Conservation (phyloP, 2,888 invertebrate species). For the Phyllotreta cruciferae region DNA sequence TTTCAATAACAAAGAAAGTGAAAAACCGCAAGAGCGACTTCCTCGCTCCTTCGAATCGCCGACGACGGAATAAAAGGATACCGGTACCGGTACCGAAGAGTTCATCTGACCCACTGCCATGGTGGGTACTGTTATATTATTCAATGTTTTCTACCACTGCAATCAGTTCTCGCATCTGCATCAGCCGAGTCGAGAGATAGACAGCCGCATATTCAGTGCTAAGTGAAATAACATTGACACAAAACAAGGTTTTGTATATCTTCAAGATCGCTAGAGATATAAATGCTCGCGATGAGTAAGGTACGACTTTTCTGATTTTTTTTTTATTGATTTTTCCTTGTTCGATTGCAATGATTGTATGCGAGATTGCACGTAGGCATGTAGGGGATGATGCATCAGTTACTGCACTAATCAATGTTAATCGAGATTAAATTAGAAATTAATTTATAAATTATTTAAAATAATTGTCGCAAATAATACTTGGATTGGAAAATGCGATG, state of each 20-base stretch:
- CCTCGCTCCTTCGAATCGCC: constrained; percentile 4
- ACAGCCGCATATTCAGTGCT: constrained; percentile 26
- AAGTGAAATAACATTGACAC: constrained; percentile 30
- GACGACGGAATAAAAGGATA: constrained; percentile 11
- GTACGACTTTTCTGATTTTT: constrained; percentile 31
- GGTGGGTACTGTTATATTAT: constrained; percentile 46
- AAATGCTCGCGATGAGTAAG: constrained; percentile 38
- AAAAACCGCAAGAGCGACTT: constrained; percentile 9
- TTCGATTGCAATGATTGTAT: constrained; percentile 20
- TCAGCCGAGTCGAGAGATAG: constrained; percentile 29
- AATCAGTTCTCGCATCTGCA: constrained; percentile 38
- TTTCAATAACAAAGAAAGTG: constrained; percentile 9
- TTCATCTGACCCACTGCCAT: constrained; percentile 43
- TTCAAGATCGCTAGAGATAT: neutral
- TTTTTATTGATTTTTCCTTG: constrained; percentile 17
- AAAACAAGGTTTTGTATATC: constrained; percentile 22
- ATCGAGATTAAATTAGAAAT: neutral
- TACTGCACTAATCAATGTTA: neutral
- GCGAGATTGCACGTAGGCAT: constrained; percentile 33
- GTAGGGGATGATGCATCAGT: constrained; percentile 6
- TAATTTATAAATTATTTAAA: neutral
- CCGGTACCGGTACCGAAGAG: constrained; percentile 22
- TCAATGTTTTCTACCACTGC: constrained; percentile 34
- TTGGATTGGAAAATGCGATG: neutral
- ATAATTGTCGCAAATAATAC: neutral